Evolutionary conservation across 2,888 invertebrate species (phyloP).

Genomic region (Carcina quercana): DNA sequence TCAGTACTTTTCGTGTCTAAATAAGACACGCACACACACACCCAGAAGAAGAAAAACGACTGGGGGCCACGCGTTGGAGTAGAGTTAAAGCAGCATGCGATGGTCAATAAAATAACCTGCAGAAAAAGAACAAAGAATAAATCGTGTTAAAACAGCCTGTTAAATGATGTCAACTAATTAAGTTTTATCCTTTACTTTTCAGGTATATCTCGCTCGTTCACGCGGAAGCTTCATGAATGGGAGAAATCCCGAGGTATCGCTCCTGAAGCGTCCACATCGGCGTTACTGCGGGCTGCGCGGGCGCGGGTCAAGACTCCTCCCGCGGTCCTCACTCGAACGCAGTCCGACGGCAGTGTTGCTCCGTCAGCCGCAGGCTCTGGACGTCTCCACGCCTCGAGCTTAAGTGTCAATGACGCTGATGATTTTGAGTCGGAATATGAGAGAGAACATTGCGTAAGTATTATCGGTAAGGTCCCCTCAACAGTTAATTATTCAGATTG

Average conservation of each 20-base stretch:
- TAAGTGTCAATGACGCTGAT: slow-evolving; percentile 83
- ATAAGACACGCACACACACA: no score
- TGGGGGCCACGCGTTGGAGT: no score
- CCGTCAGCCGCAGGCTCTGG: slow-evolving; percentile 72
- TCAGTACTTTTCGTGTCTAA: background rate
- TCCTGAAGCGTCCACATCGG: slow-evolving; percentile 89
- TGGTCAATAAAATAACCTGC: no score
- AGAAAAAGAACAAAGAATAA: no score
- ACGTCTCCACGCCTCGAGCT: slow-evolving; percentile 80
- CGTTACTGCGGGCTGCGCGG: slow-evolving; percentile 75
- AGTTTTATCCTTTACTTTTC: background rate
- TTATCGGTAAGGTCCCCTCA: no score
- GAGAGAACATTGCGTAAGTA: slow-evolving; percentile 56
- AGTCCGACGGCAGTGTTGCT: slow-evolving; percentile 85
- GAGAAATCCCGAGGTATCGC: slow-evolving; percentile 90
- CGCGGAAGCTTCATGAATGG: slow-evolving; percentile 93
- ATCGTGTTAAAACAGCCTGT: no score
- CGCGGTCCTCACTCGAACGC: slow-evolving; percentile 78
- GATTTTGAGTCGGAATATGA: slow-evolving; percentile 75
- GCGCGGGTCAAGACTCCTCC: slow-evolving; percentile 40
- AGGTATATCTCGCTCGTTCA: slow-evolving; percentile 90
- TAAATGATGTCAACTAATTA: no score
- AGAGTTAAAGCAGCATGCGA: no score
- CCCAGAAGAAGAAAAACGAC: no score
- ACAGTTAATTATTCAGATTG: no score